phyloP scores from a whole-genome alignment of 2,113 vertebrate genomes.

The Phainopepla nitens region DNA sequence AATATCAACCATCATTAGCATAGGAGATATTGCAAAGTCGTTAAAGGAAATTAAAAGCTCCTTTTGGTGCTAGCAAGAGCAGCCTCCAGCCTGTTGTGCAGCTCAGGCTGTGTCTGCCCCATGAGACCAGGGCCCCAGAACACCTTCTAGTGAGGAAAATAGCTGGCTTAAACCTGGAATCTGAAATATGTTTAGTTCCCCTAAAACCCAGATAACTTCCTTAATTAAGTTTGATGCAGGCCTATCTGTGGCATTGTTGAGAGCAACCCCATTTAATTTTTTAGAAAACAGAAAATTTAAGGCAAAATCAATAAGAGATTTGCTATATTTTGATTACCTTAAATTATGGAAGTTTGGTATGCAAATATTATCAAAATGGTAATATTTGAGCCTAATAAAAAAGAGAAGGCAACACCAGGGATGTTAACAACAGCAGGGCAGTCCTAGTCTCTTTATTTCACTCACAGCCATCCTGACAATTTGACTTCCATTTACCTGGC shows the following conservation, averaged over 20 bases:
- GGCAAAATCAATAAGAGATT: neutral
- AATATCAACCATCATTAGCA: neutral
- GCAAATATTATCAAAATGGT: neutral
- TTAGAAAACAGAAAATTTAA: neutral
- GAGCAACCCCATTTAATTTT: neutral
- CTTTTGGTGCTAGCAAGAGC: neutral
- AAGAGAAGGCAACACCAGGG: neutral
- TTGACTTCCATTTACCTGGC: neutral
- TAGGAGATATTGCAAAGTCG: neutral
- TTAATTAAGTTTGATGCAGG: neutral
- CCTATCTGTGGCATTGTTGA: neutral
- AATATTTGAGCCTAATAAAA: neutral
- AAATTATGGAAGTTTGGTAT: neutral
- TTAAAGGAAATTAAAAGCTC: neutral
- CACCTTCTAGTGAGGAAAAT: neutral
- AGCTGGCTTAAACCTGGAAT: neutral
- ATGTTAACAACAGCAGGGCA: neutral
- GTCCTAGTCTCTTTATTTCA: neutral
- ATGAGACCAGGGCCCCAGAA: accelerated
- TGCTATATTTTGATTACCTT: neutral
- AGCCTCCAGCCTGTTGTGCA: neutral
- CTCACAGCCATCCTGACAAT: neutral
- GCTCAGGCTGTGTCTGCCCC: neutral
- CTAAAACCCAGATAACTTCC: neutral
- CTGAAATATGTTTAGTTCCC: neutral